Percentiles rank a stretch among this genome's conserved stretches.
phyloP scores from a whole-genome alignment of 1,140 invertebrate genomes.

The Achatina immaculata region DNA sequence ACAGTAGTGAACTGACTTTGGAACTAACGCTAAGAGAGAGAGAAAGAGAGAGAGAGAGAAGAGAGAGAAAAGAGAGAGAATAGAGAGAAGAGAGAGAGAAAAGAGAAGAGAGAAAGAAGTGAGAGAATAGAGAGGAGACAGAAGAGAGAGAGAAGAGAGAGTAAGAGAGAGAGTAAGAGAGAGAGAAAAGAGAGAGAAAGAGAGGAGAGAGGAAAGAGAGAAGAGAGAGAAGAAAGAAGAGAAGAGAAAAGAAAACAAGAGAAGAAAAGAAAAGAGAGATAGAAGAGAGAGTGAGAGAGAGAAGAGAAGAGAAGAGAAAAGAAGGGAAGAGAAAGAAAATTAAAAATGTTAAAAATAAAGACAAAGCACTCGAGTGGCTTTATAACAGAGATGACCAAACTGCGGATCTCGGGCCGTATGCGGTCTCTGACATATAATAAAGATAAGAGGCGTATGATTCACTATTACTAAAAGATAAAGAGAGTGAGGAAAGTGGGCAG shows the following conservation, averaged over 20 bases:
- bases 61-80: not conserved
- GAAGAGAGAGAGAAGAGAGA: not conserved
- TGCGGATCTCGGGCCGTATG: no score
- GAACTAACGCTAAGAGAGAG: not conserved
- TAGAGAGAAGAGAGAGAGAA: not conserved
- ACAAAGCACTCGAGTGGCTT: no score
- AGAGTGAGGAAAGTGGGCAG: no score
- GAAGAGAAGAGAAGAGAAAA: not conserved
- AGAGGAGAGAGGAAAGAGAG: not conserved
- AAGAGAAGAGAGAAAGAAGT: not conserved
- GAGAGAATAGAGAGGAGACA: no score
- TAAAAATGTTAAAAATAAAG: no score
- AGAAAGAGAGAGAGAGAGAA: conserved; percentile 16
- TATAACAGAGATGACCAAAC: no score
- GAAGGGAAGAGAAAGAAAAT: no score
- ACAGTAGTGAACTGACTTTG: not conserved
- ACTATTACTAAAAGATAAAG: no score
- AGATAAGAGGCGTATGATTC: no score
- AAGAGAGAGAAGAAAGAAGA: not conserved
- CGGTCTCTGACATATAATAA: no score
- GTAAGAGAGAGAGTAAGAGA: conserved; percentile 10
- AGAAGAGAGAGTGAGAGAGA: not conserved
- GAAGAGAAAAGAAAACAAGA: no score
- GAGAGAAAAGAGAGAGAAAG: conserved; percentile 1
- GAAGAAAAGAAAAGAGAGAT: no score